Evolutionary conservation across 2,888 invertebrate species (phyloP), one percentile per base, ranked within the genome.

Genomic region (Aricia artaxerxes): DNA sequence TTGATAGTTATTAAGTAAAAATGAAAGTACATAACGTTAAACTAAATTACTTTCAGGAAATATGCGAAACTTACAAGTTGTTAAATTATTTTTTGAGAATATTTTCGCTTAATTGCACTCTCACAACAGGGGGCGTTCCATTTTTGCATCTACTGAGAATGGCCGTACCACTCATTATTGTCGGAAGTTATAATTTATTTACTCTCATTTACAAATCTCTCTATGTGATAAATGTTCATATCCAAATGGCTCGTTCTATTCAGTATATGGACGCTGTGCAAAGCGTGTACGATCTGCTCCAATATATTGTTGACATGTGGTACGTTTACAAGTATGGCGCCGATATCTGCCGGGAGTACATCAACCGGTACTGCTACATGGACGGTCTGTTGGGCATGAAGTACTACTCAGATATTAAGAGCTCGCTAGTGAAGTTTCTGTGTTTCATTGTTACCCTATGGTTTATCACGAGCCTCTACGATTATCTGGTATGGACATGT

Each of bases 251-350:
- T 4, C 91, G 92, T 7, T 75, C 75, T 4, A 86, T 93, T 38
- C 88, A 83, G 83, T 80, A 90, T 49, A 90, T 90, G 35, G 92
- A 92, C 80, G 82, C 82, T 1, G 78, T 88, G 5, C 92, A 93
- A 84, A 87, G 86, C 83, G 76, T 89, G 44, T 89, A 85, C 80
- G 92, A 92, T 79, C 85, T 87, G 77, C 83, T 81, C 57, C 92
- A 91, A 83, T 92, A 90, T 77, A 73, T 85, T 1, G 85, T 91
- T 0, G 93, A 93, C 83, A 83, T 93, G 80, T 87, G 83, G 81
- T 90, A 87, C 72, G 86, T 91, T 13, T 87, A 86, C 78, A 90
- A 88, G 82, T 91, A 88, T 80, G 91, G 92, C 16, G 84, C 86
- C 60, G 82, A 85, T n/a, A 82, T 88, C 16, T 86, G 85, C 80